These are phyloP conservation scores for Pachyuromys duprasi DNA, from an alignment of 2,797 vertebrate species.

Conservation along the genomic window DNA sequence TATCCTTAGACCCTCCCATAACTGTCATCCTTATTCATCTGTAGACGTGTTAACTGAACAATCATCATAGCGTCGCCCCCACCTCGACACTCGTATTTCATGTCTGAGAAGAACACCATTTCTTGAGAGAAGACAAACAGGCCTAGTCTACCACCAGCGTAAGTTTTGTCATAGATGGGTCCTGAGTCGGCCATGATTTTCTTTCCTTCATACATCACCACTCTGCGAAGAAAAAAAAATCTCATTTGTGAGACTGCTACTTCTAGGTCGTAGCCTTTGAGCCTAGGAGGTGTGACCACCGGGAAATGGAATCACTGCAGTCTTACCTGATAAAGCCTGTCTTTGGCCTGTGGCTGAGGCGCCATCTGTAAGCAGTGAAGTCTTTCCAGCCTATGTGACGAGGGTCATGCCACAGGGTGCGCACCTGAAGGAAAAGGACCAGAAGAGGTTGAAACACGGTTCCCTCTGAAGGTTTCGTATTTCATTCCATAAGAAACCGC, in stretches of 20 bases:
- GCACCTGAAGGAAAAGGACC: slow-evolving; percentile 89
- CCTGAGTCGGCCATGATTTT: slow-evolving; percentile 99
- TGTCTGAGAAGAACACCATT: slow-evolving; percentile 99
- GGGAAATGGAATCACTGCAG: not conserved
- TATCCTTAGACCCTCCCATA: not conserved
- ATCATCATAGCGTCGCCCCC: slow-evolving; percentile 74
- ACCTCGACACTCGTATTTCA: slow-evolving; percentile 99
- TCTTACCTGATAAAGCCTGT: slow-evolving; percentile 96
- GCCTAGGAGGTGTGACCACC: not conserved
- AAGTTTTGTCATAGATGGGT: slow-evolving; percentile 97
- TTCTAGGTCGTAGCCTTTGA: not conserved
- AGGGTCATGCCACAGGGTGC: slow-evolving; percentile 98
- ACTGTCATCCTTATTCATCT: not conserved
- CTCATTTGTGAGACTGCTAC: not conserved
- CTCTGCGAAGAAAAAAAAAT: slow-evolving; percentile 86
- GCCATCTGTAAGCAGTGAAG: slow-evolving; percentile 99
- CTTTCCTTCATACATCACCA: slow-evolving; percentile 99
- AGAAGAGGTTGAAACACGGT: slow-evolving; percentile 5
- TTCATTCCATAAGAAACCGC: not conserved
- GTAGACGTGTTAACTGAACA: not conserved
- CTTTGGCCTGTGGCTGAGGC: slow-evolving; percentile 97
- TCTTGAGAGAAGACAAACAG: slow-evolving; percentile 99
- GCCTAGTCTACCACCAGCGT: slow-evolving; percentile 96
- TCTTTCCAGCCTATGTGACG: slow-evolving; percentile 99
- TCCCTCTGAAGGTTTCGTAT: not conserved